Base-by-base conservation (phyloP, 2,888 invertebrate species). In the Standfussiana lucernea region DNA sequence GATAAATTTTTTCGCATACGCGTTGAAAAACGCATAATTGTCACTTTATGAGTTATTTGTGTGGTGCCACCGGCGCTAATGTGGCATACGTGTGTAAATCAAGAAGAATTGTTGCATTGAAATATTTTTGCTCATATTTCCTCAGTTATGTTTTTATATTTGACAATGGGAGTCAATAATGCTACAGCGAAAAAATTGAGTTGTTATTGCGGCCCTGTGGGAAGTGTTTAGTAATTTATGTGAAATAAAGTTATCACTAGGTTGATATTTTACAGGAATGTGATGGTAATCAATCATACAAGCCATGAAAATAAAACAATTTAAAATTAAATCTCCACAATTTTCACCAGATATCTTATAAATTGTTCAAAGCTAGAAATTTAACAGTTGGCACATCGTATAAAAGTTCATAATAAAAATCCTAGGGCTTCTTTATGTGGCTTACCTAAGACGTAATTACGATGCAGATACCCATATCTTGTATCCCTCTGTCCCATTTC, bases 31-130 rank as follows among this genome's bases (percentile, higher is more conserved):
- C 88, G 89, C 90, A 90, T 94, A 94, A 94, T 95, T 95, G 95
- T 94, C 94, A 94, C 82, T 79, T 93, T 93, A 93, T 92, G 93
- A 94, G 92, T 94, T 95, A 95, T 93, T 94, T 93, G 93, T 93
- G 92, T 89, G 90, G 74, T 90, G 90, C 88, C 88, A 90, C 83
- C 65, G 88, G 79, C 82, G 85, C 90, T 92, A 93, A 93, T 92
- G 92, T 93, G 93, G 90, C 93, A 89, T 89, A 85, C 87, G 89
- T 85, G 86, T 84, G 84, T 92, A 93, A 92, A 93, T 93, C 91
- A 92, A 85, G 85, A 84, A 78, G 78, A 86, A 86, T 79, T 77
- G 82, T 86, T 82, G 82, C 82, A 83, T 66, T 50, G 8, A 77
- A 6, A 66, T 40, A 56, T 64, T 65, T 80, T 66, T 73, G 37